Base-by-base conservation (phyloP, 2,888 invertebrate genomes). In the Epinotia bilunana region DNA sequence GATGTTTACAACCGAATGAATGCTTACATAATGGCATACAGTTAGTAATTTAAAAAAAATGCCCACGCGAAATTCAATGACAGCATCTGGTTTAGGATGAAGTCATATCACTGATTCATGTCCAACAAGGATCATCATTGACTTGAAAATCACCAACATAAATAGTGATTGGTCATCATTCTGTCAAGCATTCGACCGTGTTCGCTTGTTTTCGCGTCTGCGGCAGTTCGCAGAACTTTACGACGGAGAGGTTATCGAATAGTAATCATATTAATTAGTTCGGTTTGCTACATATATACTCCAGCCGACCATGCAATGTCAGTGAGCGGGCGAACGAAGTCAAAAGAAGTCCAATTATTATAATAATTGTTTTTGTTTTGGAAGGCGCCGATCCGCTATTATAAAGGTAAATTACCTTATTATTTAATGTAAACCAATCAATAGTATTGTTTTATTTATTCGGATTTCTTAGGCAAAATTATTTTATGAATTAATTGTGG, bases 241-340 rank as follows among this genome's bases (percentile, higher is more conserved):
- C 86, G 87, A 86, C 87, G 84, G 80, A 82, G 80, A 80, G 85
- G 93, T 92, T 93, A 93, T 93, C 93, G 92, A 79, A 71, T 69
- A 69, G 49, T 13, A 39, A 64, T 64, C 46, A 88, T 86, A 87
- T 85, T 87, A 85, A 88, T 82, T 85, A 85, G 84, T 90, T 91
- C 92, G 93, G 53, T 53, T 28, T 53, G 65, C 65, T 18, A 18
- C 18, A 18, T 53, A 65, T 65, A 65, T 91, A 93, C 87, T 81
- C 76, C 84, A 77, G 79, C 78, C 73, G 82, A 77, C 79, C 81
- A 77, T 79, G 79, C 88, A 87, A 88, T 86, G 87, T 87, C 91
- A 93, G 91, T 92, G 79, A 77, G 79, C 79, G 80, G 80, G 76
- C 78, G 80, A 67, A 71, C 65, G 69, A 79, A 75, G 78, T 76